These are phyloP conservation scores for Sus cebifrons DNA, from an alignment of 2,797 vertebrate genomes.

Conservation along the genomic window DNA sequence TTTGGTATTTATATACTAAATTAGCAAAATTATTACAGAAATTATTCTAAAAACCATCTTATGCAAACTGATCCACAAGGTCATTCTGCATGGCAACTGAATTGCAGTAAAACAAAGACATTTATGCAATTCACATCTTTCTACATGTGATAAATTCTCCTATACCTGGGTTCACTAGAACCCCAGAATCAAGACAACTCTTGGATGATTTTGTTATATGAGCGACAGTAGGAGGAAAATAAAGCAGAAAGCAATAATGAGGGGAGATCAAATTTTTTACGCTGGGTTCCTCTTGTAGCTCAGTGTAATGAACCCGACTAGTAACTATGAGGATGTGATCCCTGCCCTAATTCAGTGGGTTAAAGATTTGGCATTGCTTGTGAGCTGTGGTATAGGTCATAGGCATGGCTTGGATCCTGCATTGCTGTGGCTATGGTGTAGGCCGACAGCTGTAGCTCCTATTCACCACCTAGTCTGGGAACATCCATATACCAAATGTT, in stretches of 20 bases:
- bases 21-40: background rate
- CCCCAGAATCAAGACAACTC: background rate
- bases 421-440: too few species aligned
- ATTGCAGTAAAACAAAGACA: background rate
- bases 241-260: background rate
- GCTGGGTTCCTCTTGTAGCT: background rate
- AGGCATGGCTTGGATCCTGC: too few species aligned
- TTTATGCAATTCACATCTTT: background rate
- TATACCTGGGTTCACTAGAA: background rate
- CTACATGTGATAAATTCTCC: background rate
- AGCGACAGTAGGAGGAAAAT: background rate
- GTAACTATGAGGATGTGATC: too few species aligned
- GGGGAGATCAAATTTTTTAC: background rate
- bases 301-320: too few species aligned
- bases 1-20: background rate
- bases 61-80: background rate
- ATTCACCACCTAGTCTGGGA: too few species aligned
- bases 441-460: too few species aligned
- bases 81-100: background rate
- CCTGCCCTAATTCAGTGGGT: too few species aligned
- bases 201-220: background rate
- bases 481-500: too few species aligned
- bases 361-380: too few species aligned
- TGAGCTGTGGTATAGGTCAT: too few species aligned
- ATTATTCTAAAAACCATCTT: background rate